phyloP scores from a whole-genome alignment of 2,797 vertebrate genomes.

The Rhadinocentrus ornatus region DNA sequence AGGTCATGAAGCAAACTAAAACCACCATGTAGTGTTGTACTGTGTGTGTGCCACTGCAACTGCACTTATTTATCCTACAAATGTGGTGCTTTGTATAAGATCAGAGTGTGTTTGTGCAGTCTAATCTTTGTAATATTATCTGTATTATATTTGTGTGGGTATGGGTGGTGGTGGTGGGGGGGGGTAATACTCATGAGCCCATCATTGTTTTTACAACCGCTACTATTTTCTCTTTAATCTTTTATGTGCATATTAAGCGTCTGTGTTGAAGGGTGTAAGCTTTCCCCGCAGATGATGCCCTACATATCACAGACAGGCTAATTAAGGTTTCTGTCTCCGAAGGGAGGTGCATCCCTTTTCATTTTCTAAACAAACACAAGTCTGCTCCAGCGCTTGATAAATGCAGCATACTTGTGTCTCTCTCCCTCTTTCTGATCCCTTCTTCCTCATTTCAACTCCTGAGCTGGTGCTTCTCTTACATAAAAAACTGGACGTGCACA shows the following conservation, averaged over 20 bases:
- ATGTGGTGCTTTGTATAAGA: constrained; percentile 7
- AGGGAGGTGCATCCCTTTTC: constrained; percentile 38
- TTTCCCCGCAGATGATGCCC: constrained; percentile 61
- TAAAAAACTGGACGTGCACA: constrained; percentile 31
- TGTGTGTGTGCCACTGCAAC: neutral
- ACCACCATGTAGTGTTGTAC: neutral
- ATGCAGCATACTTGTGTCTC: constrained; percentile 3
- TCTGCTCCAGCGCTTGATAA: constrained; percentile 36
- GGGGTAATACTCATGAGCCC: constrained; percentile 8
- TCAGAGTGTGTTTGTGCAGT: constrained; percentile 3
- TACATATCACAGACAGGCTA: constrained; percentile 72
- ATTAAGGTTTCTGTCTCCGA: constrained; percentile 63
- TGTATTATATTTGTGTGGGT: neutral
- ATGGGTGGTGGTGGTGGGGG: neutral
- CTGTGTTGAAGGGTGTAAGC: constrained; percentile 52
- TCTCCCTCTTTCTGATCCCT: constrained; percentile 5
- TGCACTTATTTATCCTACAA: neutral
- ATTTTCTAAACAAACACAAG: constrained; percentile 61
- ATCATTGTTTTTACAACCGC: constrained; percentile 46
- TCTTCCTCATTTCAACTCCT: constrained; percentile 27
- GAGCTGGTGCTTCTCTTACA: neutral
- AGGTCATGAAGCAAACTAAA: neutral
- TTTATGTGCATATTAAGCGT: constrained; percentile 77
- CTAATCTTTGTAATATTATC: constrained; percentile 8
- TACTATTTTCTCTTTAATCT: constrained; percentile 74